These are phyloP conservation scores for Athene cunicularia DNA, from an alignment of 2,113 vertebrate genomes.

Conservation along the genomic window DNA sequence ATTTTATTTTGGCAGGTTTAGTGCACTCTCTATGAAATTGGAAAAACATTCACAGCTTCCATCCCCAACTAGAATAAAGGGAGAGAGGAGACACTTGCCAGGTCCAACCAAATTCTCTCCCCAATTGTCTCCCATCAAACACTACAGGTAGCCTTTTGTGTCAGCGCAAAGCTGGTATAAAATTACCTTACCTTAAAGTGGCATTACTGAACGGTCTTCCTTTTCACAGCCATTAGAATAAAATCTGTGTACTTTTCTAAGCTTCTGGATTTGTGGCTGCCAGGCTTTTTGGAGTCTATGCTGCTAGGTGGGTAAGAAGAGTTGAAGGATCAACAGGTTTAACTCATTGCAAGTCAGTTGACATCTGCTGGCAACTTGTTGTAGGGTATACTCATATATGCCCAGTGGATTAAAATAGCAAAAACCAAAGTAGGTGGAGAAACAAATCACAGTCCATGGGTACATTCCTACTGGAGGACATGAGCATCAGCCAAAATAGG, in stretches of 20 bases:
- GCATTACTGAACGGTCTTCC: neutral
- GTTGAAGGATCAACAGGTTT: neutral
- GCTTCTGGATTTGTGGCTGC: neutral
- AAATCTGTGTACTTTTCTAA: neutral
- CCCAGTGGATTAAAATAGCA: neutral
- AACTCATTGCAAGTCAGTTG: neutral
- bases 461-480: neutral
- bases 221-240: neutral
- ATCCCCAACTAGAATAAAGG: neutral
- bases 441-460: neutral
- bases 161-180: neutral
- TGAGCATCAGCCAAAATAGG: neutral
- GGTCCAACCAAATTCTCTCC: neutral
- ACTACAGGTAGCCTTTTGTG: neutral
- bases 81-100: neutral
- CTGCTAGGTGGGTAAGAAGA: neutral
- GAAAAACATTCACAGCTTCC: neutral
- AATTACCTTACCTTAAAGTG: neutral
- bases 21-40: neutral
- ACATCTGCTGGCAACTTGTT: neutral
- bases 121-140: neutral
- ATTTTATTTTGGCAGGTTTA: neutral
- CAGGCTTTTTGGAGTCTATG: neutral
- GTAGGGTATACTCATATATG: neutral
- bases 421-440: neutral